Conservation (phyloP, 2,797 vertebrate species). For the Tokudaia tokunoshimensis region DNA sequence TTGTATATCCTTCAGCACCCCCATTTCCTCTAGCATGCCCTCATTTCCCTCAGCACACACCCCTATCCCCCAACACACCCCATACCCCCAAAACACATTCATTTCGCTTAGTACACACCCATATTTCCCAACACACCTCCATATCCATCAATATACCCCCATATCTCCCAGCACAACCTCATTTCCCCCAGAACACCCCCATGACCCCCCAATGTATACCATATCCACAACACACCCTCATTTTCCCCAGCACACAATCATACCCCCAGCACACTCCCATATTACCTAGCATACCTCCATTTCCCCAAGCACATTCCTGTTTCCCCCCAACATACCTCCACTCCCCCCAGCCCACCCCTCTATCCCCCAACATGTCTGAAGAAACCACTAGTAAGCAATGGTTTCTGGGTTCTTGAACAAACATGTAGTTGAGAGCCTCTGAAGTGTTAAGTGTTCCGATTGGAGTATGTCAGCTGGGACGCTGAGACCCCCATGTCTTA, state of each 20-base stretch:
- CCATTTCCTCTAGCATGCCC: no score
- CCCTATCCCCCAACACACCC: no score
- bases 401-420: not conserved
- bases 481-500: slow-evolving; percentile 84
- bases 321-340: not conserved
- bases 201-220: not conserved
- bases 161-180: not conserved
- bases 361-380: not conserved
- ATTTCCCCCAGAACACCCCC: not conserved
- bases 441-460: slow-evolving; percentile 72
- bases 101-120: no score
- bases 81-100: no score
- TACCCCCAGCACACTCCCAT: not conserved
- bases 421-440: slow-evolving; percentile 19
- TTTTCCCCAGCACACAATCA: not conserved
- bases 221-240: not conserved
- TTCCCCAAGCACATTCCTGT: not conserved
- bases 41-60: no score
- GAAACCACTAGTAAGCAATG: not conserved
- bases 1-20: no score
- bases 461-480: slow-evolving; percentile 78
- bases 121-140: no score
- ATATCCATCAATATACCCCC: no score
- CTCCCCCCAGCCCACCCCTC: not conserved
- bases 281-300: not conserved